phyloP scores from a whole-genome alignment of 2,888 invertebrate species.

The Coelinius sp. region DNA sequence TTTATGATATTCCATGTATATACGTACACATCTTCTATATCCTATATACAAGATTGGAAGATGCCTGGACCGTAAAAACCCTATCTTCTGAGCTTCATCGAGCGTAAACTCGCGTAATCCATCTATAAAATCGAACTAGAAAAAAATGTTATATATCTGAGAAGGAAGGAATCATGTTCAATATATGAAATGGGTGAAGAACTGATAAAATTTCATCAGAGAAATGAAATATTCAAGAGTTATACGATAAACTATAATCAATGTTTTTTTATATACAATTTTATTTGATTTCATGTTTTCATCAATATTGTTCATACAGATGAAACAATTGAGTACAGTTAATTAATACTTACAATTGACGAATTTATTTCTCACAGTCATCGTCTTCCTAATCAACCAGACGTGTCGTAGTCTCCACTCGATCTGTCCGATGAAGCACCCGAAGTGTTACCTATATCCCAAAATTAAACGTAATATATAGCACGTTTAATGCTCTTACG shows the following conservation, averaged over 20 bases:
- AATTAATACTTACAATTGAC: background rate
- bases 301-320: too few relatives aligned
- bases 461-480: background rate
- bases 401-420: background rate
- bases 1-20: slow-evolving; percentile 35
- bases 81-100: slow-evolving; percentile 53
- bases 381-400: background rate
- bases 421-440: background rate
- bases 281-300: too few relatives aligned
- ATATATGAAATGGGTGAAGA: background rate
- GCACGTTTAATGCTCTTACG: background rate
- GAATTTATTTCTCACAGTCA: background rate
- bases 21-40: background rate
- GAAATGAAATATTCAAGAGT: background rate
- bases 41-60: slow-evolving; percentile 15
- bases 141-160: slow-evolving; percentile 33
- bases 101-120: slow-evolving; percentile 58
- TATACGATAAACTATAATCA: too few relatives aligned
- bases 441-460: background rate
- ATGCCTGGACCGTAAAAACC: slow-evolving; percentile 51
- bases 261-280: too few relatives aligned
- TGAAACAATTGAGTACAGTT: too few relatives aligned
- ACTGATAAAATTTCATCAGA: slow-evolving; percentile 12
- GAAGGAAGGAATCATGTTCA: background rate
- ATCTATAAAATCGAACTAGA: slow-evolving; percentile 59